phyloP scores from a whole-genome alignment of 2,888 invertebrate genomes.

The Fabriciana adippe region DNA sequence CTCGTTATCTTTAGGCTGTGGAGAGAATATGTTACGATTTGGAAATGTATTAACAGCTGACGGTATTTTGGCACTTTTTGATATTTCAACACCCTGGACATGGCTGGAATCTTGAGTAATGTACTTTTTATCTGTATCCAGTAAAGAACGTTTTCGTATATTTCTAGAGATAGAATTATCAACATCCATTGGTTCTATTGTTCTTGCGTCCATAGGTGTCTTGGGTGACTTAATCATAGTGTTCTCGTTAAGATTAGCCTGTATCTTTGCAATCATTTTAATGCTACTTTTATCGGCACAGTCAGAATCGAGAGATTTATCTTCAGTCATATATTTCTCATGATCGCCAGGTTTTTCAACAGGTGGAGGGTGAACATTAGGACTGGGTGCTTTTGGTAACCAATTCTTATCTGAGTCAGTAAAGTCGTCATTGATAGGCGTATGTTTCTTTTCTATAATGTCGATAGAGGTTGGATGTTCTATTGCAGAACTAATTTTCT shows the following conservation, averaged over 20 bases:
- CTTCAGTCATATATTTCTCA: constrained; percentile 76
- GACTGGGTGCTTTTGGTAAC: constrained; percentile 69
- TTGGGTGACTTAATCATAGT: constrained; percentile 79
- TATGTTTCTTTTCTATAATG: constrained; percentile 55
- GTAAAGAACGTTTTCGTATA: constrained; percentile 58
- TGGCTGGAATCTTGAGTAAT: constrained; percentile 70
- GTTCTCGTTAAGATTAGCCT: constrained; percentile 75
- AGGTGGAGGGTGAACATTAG: constrained; percentile 64
- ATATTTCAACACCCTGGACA: constrained; percentile 74
- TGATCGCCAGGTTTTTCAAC: constrained; percentile 71
- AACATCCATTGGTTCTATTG: constrained; percentile 65
- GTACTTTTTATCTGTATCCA: constrained; percentile 70
- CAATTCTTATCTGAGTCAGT: constrained; percentile 66
- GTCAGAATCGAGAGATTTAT: constrained; percentile 70
- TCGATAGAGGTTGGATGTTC: constrained; percentile 43
- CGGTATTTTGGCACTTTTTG: constrained; percentile 77
- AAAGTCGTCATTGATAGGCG: constrained; percentile 54
- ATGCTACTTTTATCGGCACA: constrained; percentile 71
- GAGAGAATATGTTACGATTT: constrained; percentile 87
- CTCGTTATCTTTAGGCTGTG: constrained; percentile 85
- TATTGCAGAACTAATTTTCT: constrained; percentile 46
- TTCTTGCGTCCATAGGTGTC: constrained; percentile 77
- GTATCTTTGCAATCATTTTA: constrained; percentile 77
- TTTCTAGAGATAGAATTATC: constrained; percentile 59
- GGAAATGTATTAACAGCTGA: constrained; percentile 68